Base-by-base conservation (phyloP, 1,140 invertebrate species). In the Drosophila tani region DNA sequence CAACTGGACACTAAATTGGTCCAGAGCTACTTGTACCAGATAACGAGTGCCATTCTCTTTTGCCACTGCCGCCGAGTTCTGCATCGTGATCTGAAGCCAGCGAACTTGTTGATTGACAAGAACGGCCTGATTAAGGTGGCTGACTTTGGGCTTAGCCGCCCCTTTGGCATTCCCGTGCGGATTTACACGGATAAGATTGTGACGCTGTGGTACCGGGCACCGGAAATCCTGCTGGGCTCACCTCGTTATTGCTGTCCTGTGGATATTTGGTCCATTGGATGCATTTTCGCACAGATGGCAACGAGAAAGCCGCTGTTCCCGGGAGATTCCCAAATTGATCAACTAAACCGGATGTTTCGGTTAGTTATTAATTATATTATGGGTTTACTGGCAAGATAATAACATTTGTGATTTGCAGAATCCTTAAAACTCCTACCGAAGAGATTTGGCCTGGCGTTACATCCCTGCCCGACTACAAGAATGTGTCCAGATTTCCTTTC, bases 141-240 rank as follows among this genome's bases (percentile, higher is more conserved):
- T 27, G 99, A 99, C 94, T 99, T 99, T 95, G 99, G 99, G 65
- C 94, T 99, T 32, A 99, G 99, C 0, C 94, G 99, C 60, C 94
- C 94, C 2, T 99, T 99, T 94, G 98, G 98, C 62, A 96, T 99
- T 63, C 99, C 99, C 14, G 96, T 99, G 9, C 94, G 99, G 75
- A 96, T 98, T 45, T 99, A 99, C 92, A 99, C 99, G 2, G 99
- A 99, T 93, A 99, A 99, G 95, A 98, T 99, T 46, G 99, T 99
- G 3, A 99, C 99, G 5, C 94, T 99, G 11, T 99, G 99, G 99
- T 99, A 99, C 91, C 95, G 99, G 91, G 98, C 99, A 0, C 99
- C 99, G 1, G 99, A 99, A 94, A 97, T 99, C 41, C 94, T 99
- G 5, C 94, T 99, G 1, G 99, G 99, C 1, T 95, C 96, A 1